Conservation (phyloP, 2,888 invertebrate genomes). For the Auanema freiburgensis region DNA sequence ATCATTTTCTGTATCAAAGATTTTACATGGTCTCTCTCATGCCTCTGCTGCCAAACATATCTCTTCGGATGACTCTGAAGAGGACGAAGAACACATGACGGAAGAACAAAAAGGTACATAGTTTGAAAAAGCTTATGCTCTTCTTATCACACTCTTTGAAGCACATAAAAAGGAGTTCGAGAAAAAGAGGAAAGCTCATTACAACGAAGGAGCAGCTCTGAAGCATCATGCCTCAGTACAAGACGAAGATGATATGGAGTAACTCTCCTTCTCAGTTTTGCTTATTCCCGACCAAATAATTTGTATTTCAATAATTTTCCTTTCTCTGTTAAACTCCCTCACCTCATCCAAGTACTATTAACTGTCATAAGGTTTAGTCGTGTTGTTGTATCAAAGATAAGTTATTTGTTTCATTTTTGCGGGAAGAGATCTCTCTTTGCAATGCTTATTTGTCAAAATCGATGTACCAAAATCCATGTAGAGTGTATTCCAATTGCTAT, state of each 20-base stretch:
- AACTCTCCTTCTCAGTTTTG: neutral
- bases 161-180: slow-evolving; percentile 73
- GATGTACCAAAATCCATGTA: no score
- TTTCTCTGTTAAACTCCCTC: no score
- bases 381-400: no score
- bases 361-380: no score
- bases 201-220: slow-evolving; percentile 94
- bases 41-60: slow-evolving; percentile 5
- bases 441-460: no score
- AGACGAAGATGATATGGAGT: slow-evolving; percentile 77
- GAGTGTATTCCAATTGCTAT: no score
- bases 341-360: no score
- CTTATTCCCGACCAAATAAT: neutral
- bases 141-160: slow-evolving; percentile 21
- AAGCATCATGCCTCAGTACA: slow-evolving; percentile 78
- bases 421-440: no score
- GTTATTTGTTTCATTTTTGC: no score
- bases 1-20: slow-evolving; percentile 1
- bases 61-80: slow-evolving; percentile 44
- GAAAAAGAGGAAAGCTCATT: slow-evolving; percentile 90
- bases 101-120: slow-evolving; percentile 49
- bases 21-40: slow-evolving; percentile 3
- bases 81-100: slow-evolving; percentile 43
- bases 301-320: no score
- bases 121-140: neutral